Evolutionary conservation across 2,113 vertebrate genomes (phyloP).

Genomic region (Cathartes aura): DNA sequence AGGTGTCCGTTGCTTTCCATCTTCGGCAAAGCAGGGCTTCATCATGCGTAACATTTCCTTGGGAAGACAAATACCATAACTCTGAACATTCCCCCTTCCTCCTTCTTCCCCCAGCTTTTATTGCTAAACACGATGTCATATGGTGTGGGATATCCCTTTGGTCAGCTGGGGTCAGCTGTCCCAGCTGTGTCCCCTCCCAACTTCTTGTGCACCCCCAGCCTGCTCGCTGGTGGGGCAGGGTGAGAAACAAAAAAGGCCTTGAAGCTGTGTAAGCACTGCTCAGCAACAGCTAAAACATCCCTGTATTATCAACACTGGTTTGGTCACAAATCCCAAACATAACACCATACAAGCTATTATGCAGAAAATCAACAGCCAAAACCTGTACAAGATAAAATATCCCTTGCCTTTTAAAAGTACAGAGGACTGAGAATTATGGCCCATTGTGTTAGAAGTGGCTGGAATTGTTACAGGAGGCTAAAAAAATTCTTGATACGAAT

Average conservation of each 20-base stretch:
- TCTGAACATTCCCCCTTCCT: not conserved
- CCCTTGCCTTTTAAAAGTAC: not conserved
- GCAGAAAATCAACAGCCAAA: not conserved
- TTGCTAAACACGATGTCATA: not conserved
- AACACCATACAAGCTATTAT: not conserved
- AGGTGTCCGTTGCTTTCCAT: not conserved
- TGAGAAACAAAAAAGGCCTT: not conserved
- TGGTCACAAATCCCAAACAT: not conserved
- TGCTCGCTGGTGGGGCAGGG: fast-evolving
- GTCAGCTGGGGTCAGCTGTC: not conserved
- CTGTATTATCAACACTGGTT: not conserved
- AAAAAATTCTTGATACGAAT: not conserved
- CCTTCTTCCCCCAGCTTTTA: not conserved
- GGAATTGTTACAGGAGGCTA: not conserved
- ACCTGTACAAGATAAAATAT: not conserved
- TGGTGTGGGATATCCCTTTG: not conserved
- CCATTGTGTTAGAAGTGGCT: not conserved
- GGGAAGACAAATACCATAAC: not conserved
- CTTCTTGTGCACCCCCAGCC: not conserved
- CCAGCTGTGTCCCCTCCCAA: not conserved
- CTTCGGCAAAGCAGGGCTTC: not conserved
- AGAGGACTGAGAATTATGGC: not conserved
- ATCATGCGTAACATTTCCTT: fast-evolving
- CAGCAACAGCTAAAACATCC: not conserved
- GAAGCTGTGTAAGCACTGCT: not conserved